A percentile compares a stretch with the other conserved stretches of the same genome.
These are phyloP conservation scores for Styela clava DNA, from an alignment of 23 tunicate species.

Conservation along the genomic window DNA sequence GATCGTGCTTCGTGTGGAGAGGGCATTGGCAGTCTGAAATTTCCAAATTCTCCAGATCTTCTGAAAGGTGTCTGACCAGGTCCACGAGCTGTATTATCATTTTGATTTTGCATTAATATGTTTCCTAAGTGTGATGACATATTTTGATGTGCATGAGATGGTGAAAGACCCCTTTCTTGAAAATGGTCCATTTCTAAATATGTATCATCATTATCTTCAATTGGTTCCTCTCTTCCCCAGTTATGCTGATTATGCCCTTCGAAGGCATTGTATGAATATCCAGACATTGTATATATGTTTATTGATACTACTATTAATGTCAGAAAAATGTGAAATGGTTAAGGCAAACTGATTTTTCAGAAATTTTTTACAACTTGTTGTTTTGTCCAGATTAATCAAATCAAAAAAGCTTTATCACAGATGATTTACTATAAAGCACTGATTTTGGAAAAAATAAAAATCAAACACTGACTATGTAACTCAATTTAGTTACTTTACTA, in stretches of 20 bases:
- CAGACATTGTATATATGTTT: not conserved
- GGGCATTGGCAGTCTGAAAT: not conserved
- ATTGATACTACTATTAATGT: too few species aligned
- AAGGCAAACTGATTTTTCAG: too few species aligned
- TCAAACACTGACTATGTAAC: too few species aligned
- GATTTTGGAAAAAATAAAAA: too few species aligned
- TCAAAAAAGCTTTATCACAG: too few species aligned
- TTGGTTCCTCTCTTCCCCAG: not conserved
- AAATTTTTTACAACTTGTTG: too few species aligned
- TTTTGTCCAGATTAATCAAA: too few species aligned
- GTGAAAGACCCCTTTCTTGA: not conserved
- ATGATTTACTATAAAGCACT: too few species aligned
- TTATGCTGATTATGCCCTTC: not conserved
- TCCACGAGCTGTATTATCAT: not conserved
- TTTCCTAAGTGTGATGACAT: not conserved
- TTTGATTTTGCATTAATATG: not conserved
- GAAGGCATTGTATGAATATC: not conserved
- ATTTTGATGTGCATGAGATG: not conserved
- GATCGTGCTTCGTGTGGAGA: not conserved
- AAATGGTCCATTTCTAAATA: not conserved
- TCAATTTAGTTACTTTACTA: too few species aligned
- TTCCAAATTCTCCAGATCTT: not conserved
- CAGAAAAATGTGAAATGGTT: too few species aligned
- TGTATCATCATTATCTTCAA: not conserved
- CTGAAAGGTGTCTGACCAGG: not conserved